Evolutionary conservation across 2,113 vertebrate genomes (phyloP), one percentile per base, ranked within the genome.

Genomic region (Coptodon rendalli): DNA sequence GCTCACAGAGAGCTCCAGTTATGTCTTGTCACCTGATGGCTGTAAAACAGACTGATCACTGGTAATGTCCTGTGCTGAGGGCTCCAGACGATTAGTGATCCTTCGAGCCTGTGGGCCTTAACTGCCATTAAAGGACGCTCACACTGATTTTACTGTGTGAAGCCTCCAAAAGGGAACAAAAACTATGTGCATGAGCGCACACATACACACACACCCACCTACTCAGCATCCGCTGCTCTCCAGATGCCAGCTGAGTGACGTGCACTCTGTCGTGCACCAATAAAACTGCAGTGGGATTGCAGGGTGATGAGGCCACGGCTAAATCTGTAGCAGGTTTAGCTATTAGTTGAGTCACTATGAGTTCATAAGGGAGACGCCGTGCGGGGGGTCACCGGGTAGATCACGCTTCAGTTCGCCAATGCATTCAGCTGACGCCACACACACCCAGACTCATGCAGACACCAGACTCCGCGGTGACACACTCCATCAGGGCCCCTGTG

Each of bases 261-360:
- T 84, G 90, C 89, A 90, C 63, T 36, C 76, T 78, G 87, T 73
- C 13, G 45, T 29, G 86, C 71, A 31, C 89, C 83, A 76, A 91
- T 92, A 94, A 93, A 93, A 82, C 89, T 85, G 82, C 80, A 87
- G 81, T 29, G 79, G 82, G 90, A 88, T 86, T 73, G 68, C 40
- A 79, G 81, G 95, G 90, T 89, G 93, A 88, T 88, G 93, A 95
- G 93, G 95, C 96, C 92, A 93, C 56, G 40, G 92, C 91, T 92
- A 95, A 95, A 95, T 94, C 85, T 81, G 88, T 86, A 91, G 89
- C 89, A 92, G 91, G 90, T 94, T 92, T 73, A 89, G 91, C 93
- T 96, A 93, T 96, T 96, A 95, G 95, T 95, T 96, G 96, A 97
- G 96, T 96, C 95, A 96, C 93, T 93, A 96, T 96, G 96, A 97